Evolutionary conservation across 2,113 vertebrate genomes (phyloP).

Genomic region (Alces alces): DNA sequence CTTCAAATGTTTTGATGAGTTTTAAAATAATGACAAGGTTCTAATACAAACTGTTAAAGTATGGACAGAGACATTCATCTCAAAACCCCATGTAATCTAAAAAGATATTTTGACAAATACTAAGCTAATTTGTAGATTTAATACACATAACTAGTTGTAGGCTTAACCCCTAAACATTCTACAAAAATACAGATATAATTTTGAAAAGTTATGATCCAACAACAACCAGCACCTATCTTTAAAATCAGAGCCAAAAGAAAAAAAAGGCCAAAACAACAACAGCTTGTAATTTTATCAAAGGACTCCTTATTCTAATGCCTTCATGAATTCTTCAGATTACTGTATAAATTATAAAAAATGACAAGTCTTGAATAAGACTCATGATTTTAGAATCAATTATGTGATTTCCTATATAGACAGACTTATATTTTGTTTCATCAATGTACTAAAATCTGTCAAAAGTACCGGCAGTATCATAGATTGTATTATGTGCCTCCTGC

Average conservation of each 20-base stretch:
- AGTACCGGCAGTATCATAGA: background rate
- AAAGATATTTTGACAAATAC: background rate
- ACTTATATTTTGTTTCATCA: background rate
- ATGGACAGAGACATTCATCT: background rate
- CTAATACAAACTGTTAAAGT: background rate
- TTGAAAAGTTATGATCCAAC: conserved; percentile 18
- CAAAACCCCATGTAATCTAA: conserved; percentile 9
- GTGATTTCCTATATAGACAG: background rate
- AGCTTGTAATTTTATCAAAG: background rate
- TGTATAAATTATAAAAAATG: background rate
- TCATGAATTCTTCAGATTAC: conserved; percentile 12
- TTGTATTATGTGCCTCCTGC: background rate
- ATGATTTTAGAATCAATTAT: background rate
- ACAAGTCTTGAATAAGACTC: background rate
- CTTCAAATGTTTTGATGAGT: background rate
- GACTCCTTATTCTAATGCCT: background rate
- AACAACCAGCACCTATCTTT: background rate
- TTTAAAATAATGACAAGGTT: background rate
- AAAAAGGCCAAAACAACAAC: background rate
- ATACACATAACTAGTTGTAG: background rate
- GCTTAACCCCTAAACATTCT: background rate
- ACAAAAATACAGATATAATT: background rate
- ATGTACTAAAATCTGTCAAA: conserved; percentile 17
- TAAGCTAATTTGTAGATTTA: background rate
- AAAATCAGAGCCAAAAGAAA: conserved; percentile 1